Conservation (phyloP, 1,140 invertebrate genomes). For the Spodoptera litura region DNA sequence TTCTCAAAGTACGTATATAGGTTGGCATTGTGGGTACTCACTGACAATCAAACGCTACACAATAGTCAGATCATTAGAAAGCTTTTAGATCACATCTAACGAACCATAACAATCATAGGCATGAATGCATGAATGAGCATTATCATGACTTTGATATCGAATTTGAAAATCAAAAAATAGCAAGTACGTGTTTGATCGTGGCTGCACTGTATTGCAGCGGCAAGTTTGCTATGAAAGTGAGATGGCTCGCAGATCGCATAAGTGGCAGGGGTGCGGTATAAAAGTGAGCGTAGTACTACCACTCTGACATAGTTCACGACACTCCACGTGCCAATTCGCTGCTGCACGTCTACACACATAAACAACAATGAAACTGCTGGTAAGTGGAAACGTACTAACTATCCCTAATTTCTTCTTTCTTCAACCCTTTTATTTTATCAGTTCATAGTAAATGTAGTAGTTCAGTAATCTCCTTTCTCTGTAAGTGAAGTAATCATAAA, state of each 20-base stretch:
- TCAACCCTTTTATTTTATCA: constrained; percentile 19
- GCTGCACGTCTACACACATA: constrained; percentile 71
- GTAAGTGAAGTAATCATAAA: constrained; percentile 29
- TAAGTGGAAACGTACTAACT: constrained; percentile 67
- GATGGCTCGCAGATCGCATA: constrained; percentile 73
- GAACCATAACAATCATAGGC: constrained; percentile 12
- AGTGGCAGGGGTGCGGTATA: constrained; percentile 85
- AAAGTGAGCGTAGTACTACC: constrained; percentile 79
- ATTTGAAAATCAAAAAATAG: constrained; percentile 62
- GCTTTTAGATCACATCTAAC: constrained; percentile 22
- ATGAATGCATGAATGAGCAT: constrained; percentile 49
- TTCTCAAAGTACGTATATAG: too few relatives aligned
- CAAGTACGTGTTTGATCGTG: constrained; percentile 55
- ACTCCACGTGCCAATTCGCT: constrained; percentile 70
- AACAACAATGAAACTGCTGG: constrained; percentile 81
- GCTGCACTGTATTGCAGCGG: constrained; percentile 70
- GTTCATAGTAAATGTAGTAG: background rate
- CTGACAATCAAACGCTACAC: background rate
- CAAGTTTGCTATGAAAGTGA: constrained; percentile 81
- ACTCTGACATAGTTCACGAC: constrained; percentile 83
- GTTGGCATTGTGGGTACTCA: background rate
- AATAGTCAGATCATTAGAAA: constrained; percentile 20
- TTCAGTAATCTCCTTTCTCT: background rate
- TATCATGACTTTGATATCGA: constrained; percentile 64
- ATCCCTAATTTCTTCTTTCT: constrained; percentile 47